These are phyloP conservation scores for Arnoldichthys spilopterus DNA, from an alignment of 2,797 vertebrate genomes.

Conservation along the genomic window DNA sequence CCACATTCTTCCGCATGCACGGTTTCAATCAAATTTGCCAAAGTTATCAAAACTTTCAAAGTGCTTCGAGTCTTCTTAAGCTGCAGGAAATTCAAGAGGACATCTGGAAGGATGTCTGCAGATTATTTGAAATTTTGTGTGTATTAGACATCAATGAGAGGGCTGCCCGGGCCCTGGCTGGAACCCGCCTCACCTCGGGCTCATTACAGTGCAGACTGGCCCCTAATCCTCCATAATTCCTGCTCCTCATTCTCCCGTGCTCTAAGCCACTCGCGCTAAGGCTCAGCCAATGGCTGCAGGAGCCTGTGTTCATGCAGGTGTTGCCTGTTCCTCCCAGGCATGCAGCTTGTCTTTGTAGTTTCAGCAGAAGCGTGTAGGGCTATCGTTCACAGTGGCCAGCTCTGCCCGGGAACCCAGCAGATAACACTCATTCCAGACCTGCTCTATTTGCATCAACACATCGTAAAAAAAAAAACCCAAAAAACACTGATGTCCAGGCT, in stretches of 20 bases:
- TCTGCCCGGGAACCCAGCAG: slow-evolving; percentile 31
- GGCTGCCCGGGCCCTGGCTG: slow-evolving; percentile 65
- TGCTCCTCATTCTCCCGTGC: slow-evolving; percentile 69
- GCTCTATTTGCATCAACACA: slow-evolving; percentile 31
- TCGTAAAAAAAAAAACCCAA: not conserved
- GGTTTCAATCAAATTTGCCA: slow-evolving; percentile 79
- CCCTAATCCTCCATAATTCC: slow-evolving; percentile 77
- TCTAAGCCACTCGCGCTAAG: slow-evolving; percentile 60
- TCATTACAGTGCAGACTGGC: slow-evolving; percentile 72
- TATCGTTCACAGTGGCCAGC: slow-evolving; percentile 70
- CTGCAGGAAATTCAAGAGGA: slow-evolving; percentile 84
- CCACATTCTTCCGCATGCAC: slow-evolving; percentile 76
- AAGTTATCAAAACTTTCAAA: slow-evolving; percentile 85
- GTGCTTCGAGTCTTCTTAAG: slow-evolving; percentile 79
- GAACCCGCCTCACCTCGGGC: slow-evolving; percentile 70
- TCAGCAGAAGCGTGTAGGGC: slow-evolving; percentile 49
- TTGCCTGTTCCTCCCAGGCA: slow-evolving; percentile 62
- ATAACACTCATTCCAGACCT: slow-evolving; percentile 37
- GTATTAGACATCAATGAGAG: slow-evolving; percentile 81
- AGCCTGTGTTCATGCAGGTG: slow-evolving; percentile 62
- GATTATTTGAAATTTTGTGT: slow-evolving; percentile 84
- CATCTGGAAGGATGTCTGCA: slow-evolving; percentile 83
- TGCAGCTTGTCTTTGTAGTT: slow-evolving; percentile 52
- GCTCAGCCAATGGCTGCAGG: slow-evolving; percentile 67
- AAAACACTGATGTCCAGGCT: not conserved